Evolutionary conservation across 2,113 vertebrate genomes (phyloP).

Genomic region (Antechinus stuartii): DNA sequence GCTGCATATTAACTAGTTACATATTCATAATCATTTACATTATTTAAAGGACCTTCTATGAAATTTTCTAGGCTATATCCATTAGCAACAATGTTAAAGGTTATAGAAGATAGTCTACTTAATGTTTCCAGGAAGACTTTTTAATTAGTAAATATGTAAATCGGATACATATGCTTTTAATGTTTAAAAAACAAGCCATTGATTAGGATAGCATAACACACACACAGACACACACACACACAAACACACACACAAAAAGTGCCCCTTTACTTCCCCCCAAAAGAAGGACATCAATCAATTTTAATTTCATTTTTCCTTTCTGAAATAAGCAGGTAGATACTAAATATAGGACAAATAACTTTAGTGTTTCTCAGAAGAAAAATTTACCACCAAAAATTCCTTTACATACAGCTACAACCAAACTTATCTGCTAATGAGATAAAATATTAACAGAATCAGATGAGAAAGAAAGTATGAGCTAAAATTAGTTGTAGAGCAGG

Average conservation of each 20-base stretch:
- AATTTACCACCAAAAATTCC: constrained; percentile 68
- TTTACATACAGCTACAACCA: constrained; percentile 50
- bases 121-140: constrained; percentile 87
- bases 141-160: constrained; percentile 92
- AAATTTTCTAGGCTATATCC: constrained; percentile 89
- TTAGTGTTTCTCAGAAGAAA: constrained; percentile 56
- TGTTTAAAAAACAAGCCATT: constrained; percentile 79
- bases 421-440: constrained; percentile 12
- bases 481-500: constrained; percentile 59
- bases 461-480: constrained; percentile 53
- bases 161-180: constrained; percentile 82
- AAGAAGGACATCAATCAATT: constrained; percentile 76
- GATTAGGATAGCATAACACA: constrained; percentile 57
- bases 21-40: constrained; percentile 92
- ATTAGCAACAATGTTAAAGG: constrained; percentile 90
- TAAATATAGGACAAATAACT: constrained; percentile 74
- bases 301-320: constrained; percentile 80
- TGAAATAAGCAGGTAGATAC: constrained; percentile 80
- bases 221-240: too few species aligned
- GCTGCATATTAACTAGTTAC: constrained; percentile 93
- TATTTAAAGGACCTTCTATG: constrained; percentile 89
- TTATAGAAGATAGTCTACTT: constrained; percentile 88
- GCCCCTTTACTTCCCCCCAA: background rate
- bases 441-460: constrained; percentile 51
- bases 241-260: background rate